Evolutionary conservation across 1,140 invertebrate genomes (phyloP).

Genomic region (Cyclargus thomasi): DNA sequence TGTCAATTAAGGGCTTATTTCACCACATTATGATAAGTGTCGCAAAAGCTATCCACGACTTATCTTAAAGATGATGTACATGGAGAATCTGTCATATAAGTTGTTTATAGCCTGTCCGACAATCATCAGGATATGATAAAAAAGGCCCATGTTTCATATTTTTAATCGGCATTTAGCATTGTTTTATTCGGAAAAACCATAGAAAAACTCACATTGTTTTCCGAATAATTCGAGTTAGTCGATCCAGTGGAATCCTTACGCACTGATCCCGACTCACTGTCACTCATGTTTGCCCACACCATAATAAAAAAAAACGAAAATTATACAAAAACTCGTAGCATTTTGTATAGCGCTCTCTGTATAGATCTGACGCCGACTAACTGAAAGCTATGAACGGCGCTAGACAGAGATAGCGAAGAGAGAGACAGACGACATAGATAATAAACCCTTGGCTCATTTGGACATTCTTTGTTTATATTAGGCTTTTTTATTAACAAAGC

Average conservation of each 20-base stretch:
- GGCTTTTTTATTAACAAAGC: too few relatives aligned
- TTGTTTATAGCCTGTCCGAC: too few relatives aligned
- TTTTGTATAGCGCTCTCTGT: slow-evolving; percentile 1
- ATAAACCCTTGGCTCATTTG: slow-evolving; percentile 5
- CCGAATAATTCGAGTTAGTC: slow-evolving; percentile 1
- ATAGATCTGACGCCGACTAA: background rate
- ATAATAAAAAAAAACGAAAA: background rate
- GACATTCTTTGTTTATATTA: background rate
- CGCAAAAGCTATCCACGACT: too few relatives aligned
- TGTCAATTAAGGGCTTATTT: too few relatives aligned
- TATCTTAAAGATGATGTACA: too few relatives aligned
- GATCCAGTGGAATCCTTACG: background rate
- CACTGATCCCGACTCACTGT: background rate
- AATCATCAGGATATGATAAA: too few relatives aligned
- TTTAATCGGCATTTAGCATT: too few relatives aligned
- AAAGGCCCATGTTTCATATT: too few relatives aligned
- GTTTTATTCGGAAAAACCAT: too few relatives aligned
- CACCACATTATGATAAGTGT: too few relatives aligned
- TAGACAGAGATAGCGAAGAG: background rate
- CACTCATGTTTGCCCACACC: slow-evolving; percentile 1
- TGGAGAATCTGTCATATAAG: too few relatives aligned
- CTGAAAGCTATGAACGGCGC: background rate
- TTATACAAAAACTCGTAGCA: background rate
- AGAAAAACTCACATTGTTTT: background rate
- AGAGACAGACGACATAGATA: background rate